Evolutionary conservation across 2,113 vertebrate species (phyloP).

Genomic region (Catagonus wagneri): DNA sequence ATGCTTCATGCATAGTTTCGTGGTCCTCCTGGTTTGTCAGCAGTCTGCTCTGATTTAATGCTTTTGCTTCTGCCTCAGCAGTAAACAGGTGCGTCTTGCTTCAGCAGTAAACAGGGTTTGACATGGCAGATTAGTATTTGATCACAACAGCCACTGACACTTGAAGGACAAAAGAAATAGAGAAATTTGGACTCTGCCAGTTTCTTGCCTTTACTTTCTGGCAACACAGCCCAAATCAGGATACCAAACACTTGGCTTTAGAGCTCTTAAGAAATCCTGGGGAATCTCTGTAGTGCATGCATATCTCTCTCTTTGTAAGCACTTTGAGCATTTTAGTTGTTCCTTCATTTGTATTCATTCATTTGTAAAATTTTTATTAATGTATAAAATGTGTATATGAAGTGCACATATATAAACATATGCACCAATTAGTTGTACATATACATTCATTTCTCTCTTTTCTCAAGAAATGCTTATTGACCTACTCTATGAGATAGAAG

Average conservation of each 20-base stretch:
- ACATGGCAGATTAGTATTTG: constrained; percentile 62
- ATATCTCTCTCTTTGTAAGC: neutral
- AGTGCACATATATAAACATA: constrained; percentile 14
- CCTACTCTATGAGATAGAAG: constrained; percentile 30
- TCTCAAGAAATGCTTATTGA: neutral
- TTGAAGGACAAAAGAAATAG: constrained; percentile 56
- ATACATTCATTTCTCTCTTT: neutral
- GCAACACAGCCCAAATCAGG: neutral
- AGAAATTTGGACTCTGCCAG: constrained; percentile 7
- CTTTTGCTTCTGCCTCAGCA: constrained; percentile 51
- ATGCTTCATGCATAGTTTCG: neutral
- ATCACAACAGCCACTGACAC: neutral
- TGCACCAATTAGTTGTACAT: constrained; percentile 26
- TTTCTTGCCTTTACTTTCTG: constrained; percentile 17
- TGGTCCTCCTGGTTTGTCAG: neutral
- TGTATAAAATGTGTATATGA: constrained; percentile 8
- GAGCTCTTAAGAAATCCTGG: neutral
- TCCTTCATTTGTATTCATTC: constrained; percentile 1
- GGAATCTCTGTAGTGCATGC: neutral
- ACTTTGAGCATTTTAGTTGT: neutral
- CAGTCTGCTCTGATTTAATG: constrained; percentile 16
- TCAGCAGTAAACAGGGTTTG: constrained; percentile 28
- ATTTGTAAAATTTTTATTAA: constrained; percentile 42
- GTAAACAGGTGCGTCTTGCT: constrained; percentile 51
- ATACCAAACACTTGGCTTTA: neutral